phyloP scores from a whole-genome alignment of 2,797 vertebrate species.

The Triplophysa yarkandensis region DNA sequence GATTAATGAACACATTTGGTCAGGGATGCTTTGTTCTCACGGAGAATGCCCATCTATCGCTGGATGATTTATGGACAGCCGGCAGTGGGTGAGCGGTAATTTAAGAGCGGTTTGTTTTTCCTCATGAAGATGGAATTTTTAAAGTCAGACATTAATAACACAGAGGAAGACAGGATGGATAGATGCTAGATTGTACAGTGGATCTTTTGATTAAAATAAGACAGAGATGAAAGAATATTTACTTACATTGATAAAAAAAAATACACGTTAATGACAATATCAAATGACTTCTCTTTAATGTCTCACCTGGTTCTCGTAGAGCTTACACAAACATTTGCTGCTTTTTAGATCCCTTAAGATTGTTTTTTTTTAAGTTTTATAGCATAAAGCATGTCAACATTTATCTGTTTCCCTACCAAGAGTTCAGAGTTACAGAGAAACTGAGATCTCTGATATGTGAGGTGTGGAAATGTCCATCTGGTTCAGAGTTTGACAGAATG shows the following conservation, averaged over 20 bases:
- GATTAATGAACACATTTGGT: slow-evolving; percentile 78
- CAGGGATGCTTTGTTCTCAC: slow-evolving; percentile 54
- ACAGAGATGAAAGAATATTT: not conserved
- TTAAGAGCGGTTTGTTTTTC: slow-evolving; percentile 77
- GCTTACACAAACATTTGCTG: no score
- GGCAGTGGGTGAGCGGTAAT: slow-evolving; percentile 73
- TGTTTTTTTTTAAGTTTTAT: no score
- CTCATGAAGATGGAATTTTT: slow-evolving; percentile 77
- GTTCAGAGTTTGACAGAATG: no score
- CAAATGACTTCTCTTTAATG: no score
- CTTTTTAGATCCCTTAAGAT: no score
- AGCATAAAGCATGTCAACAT: no score
- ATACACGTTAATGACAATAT: no score
- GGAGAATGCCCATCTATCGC: slow-evolving; percentile 61
- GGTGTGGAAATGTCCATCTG: no score
- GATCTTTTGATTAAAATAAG: not conserved
- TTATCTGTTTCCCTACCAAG: no score
- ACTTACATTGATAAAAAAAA: not conserved
- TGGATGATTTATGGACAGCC: slow-evolving; percentile 78
- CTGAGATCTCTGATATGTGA: no score
- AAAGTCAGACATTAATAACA: slow-evolving; percentile 76
- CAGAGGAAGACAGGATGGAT: not conserved
- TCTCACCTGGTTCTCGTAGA: no score
- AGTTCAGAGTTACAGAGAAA: no score
- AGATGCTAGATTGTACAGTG: not conserved